phyloP scores from a whole-genome alignment of 2,888 invertebrate species.

The Amphipyra tragopoginis region DNA sequence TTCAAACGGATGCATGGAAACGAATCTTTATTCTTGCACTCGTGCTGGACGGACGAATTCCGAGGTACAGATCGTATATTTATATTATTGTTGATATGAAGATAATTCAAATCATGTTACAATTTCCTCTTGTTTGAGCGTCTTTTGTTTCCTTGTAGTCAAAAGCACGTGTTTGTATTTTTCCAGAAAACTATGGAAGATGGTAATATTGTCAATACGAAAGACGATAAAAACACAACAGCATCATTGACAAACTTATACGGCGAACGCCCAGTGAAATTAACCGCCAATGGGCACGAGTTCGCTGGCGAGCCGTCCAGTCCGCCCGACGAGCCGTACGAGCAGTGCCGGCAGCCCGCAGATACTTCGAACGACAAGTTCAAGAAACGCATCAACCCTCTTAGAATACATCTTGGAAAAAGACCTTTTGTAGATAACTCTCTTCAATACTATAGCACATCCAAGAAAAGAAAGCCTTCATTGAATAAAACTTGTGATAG shows the following conservation, averaged over 20 bases:
- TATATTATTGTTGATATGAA: slow-evolving; percentile 73
- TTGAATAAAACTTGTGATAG: slow-evolving; percentile 76
- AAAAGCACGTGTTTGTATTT: slow-evolving; percentile 82
- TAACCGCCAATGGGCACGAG: slow-evolving; percentile 84
- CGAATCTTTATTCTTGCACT: slow-evolving; percentile 85
- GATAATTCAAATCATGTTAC: slow-evolving; percentile 80
- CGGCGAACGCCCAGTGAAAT: slow-evolving; percentile 78
- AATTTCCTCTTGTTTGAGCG: slow-evolving; percentile 85
- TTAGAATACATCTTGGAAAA: slow-evolving; percentile 85
- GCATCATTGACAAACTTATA: slow-evolving; percentile 78
- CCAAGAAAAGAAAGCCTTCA: slow-evolving; percentile 79
- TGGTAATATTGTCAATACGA: slow-evolving; percentile 85
- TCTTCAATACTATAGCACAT: slow-evolving; percentile 74
- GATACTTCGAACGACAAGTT: slow-evolving; percentile 74
- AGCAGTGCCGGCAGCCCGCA: slow-evolving; percentile 67
- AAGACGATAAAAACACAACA: slow-evolving; percentile 82
- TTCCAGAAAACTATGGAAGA: slow-evolving; percentile 90
- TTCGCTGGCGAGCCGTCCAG: slow-evolving; percentile 71
- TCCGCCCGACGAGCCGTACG: slow-evolving; percentile 66
- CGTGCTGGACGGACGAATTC: slow-evolving; percentile 89
- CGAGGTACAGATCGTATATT: slow-evolving; percentile 78
- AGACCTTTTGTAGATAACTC: slow-evolving; percentile 87
- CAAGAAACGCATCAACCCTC: slow-evolving; percentile 83
- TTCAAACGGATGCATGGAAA: slow-evolving; percentile 87
- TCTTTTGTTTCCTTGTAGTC: slow-evolving; percentile 86